Evolutionary conservation across 2,888 invertebrate species (phyloP), one percentile per base, ranked within the genome.

Genomic region (Tribolium freemani): DNA sequence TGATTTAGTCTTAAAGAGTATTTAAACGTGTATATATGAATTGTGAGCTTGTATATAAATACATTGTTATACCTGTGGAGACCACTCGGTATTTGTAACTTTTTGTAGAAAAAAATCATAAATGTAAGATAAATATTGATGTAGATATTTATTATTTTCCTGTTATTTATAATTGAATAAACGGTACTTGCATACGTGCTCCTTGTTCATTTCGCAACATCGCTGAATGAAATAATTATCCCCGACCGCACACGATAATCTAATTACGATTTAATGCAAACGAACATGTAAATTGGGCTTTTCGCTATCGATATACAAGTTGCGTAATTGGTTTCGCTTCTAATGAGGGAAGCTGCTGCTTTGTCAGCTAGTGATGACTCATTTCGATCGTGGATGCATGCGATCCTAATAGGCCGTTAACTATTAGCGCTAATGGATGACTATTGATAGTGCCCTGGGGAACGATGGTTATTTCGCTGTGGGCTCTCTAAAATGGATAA

Each of bases 121-220:
- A 31, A 71, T 75, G 75, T 75, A 75, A 75, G 57, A 75, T 79
- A 80, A 76, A 77, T 79, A 78, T 78, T 76, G 78, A 79, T 82
- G 82, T 81, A 82, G 82, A 82, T 82, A 82, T 82, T 81, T 82
- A 82, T 81, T 81, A 81, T 80, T 81, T 77, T 76, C 78, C 80
- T 82, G 81, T 81, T 81, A 80, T 81, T 82, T 81, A 81, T 82
- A 80, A 76, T 77, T 78, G 73, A 80, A 80, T 81, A 82, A 80
- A 81, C 76, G 73, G 79, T 81, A 81, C 79, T 80, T 81, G 80
- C 77, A 53, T 58, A 74, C 16, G 2, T 16, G 16, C 13, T 51
- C 31, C 10, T 64, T 45, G 13, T 30, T 53, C 44, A 38, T 20
- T 38, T 5, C 5, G 26, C 21, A 56, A 60, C 5, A 10, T 16